Conservation (phyloP, 2,888 invertebrate species). For the Eueremaeus valkanovi region DNA sequence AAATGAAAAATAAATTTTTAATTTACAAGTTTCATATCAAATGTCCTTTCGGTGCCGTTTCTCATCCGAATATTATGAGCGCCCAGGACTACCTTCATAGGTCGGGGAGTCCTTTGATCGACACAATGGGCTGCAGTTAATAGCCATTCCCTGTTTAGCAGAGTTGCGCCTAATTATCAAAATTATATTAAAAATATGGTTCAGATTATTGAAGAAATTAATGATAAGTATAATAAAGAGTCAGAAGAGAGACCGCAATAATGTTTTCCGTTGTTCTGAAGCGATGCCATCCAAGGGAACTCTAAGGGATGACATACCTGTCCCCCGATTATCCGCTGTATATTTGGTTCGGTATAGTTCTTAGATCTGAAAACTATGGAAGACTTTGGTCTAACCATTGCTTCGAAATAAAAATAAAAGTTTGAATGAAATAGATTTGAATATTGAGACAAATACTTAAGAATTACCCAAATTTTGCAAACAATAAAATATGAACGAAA, state of each 20-base stretch:
- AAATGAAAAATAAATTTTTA: not conserved
- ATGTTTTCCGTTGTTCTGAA: not conserved
- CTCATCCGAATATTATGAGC: constrained; percentile 18
- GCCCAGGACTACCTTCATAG: constrained; percentile 19
- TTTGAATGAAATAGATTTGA: no score
- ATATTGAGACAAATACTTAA: no score
- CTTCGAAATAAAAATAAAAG: no score
- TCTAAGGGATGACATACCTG: constrained; percentile 1
- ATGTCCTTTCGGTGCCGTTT: constrained; percentile 26
- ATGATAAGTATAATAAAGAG: no score
- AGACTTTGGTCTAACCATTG: no score
- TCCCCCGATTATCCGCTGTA: constrained; percentile 32
- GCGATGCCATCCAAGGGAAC: constrained; percentile 34
- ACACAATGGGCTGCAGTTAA: constrained; percentile 39
- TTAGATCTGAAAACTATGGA: no score
- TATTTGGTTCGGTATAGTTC: no score
- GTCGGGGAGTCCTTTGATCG: not conserved
- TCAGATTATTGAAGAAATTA: no score
- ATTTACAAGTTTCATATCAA: not conserved
- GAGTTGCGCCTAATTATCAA: constrained; percentile 20
- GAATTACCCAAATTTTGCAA: no score
- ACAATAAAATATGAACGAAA: no score
- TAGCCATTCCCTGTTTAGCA: constrained; percentile 31
- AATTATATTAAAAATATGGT: no score
- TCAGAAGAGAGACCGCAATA: constrained; percentile 1